These are phyloP conservation scores for Nymphalis io DNA, from an alignment of 1,140 invertebrate species.

Conservation along the genomic window DNA sequence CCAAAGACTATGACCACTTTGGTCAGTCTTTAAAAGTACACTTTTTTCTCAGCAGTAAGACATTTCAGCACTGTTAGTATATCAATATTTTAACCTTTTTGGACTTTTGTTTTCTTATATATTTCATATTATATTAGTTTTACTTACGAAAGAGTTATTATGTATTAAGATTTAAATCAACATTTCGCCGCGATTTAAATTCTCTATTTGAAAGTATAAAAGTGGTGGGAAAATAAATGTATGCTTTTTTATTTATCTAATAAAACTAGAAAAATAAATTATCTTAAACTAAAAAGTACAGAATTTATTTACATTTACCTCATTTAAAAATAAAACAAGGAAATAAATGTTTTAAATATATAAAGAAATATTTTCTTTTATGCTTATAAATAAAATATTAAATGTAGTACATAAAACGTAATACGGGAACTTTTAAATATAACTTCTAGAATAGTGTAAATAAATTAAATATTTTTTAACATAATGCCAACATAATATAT, in stretches of 20 bases:
- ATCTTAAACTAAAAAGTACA: slow-evolving; percentile 38
- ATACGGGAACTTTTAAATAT: slow-evolving; percentile 6
- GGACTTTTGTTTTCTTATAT: too few relatives aligned
- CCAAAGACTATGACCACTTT: too few relatives aligned
- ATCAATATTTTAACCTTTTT: too few relatives aligned
- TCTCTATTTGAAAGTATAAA: slow-evolving; percentile 13
- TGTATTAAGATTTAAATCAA: too few relatives aligned
- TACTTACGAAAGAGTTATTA: too few relatives aligned
- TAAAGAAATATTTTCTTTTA: slow-evolving; percentile 7
- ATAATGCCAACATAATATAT: neutral
- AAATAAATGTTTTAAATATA: slow-evolving; percentile 18
- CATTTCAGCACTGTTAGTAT: too few relatives aligned
- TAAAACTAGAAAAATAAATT: slow-evolving; percentile 51
- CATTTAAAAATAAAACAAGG: slow-evolving; percentile 18
- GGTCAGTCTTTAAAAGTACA: too few relatives aligned
- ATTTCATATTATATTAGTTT: too few relatives aligned
- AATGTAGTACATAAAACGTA: slow-evolving; percentile 4
- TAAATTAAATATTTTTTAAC: neutral
- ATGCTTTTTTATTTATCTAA: slow-evolving; percentile 50
- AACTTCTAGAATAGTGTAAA: neutral
- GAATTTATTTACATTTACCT: slow-evolving; percentile 25
- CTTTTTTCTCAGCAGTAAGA: too few relatives aligned
- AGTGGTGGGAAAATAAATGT: slow-evolving; percentile 59
- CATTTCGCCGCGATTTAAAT: too few relatives aligned
- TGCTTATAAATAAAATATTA: neutral